These are phyloP conservation scores for Danio choprae DNA, from an alignment of 2,797 vertebrate genomes.

Conservation along the genomic window DNA sequence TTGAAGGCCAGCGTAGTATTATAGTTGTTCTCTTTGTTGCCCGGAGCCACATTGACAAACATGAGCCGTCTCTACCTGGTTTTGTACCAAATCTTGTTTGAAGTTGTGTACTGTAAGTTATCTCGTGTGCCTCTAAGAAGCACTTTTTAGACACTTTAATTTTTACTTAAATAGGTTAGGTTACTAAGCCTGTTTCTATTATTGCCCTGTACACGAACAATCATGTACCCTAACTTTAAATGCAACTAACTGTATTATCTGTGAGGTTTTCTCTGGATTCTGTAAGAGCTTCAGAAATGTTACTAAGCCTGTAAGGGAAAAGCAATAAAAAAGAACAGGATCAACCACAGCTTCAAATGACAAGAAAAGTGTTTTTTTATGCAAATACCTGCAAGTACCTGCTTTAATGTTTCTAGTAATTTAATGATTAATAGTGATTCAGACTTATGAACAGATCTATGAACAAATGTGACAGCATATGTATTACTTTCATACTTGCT, in stretches of 20 bases:
- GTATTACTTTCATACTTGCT: too few relatives aligned
- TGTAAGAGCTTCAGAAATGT: neutral
- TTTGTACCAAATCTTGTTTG: conserved; percentile 4
- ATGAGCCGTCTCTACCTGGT: conserved; percentile 5
- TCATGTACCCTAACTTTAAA: neutral
- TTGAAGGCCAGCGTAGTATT: conserved; percentile 49
- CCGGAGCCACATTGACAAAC: conserved; percentile 14
- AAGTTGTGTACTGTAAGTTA: neutral
- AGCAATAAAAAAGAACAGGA: too few relatives aligned
- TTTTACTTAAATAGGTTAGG: neutral
- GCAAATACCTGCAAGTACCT: too few relatives aligned
- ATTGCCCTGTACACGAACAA: neutral
- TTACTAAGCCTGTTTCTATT: neutral
- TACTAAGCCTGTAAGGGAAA: too few relatives aligned
- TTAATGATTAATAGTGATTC: too few relatives aligned
- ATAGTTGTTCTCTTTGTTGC: conserved; percentile 17
- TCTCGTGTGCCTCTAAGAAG: neutral
- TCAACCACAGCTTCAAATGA: too few relatives aligned
- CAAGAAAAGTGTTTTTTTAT: too few relatives aligned
- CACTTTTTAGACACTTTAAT: neutral
- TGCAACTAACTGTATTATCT: neutral
- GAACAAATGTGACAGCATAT: too few relatives aligned
- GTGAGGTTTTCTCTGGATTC: neutral
- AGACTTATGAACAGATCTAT: too few relatives aligned
- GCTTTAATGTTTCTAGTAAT: too few relatives aligned